Evolutionary conservation across 2,797 vertebrate genomes (phyloP).

Genomic region (Myotis pilosus): DNA sequence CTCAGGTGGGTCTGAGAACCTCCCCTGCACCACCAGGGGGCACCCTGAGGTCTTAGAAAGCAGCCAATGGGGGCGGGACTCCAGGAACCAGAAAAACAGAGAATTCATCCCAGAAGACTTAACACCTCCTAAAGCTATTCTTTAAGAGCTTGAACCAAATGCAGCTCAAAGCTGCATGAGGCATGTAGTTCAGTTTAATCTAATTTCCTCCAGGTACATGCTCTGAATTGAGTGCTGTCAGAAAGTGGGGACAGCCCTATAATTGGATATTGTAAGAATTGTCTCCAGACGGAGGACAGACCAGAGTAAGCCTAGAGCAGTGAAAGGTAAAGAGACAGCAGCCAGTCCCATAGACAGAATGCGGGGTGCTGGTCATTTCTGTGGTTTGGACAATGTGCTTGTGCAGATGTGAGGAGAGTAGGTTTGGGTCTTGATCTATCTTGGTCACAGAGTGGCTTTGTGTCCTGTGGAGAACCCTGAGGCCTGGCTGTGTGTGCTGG

Average conservation of each 20-base stretch:
- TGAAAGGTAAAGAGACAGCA: rapidly evolving
- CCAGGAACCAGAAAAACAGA: neutral
- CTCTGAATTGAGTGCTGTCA: neutral
- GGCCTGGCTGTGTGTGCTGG: neutral
- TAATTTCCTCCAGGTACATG: neutral
- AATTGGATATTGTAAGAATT: too few species aligned
- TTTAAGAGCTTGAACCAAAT: neutral
- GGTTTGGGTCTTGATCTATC: neutral
- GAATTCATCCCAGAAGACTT: neutral
- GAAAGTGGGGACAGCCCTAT: rapidly evolving
- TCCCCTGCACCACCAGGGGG: neutral
- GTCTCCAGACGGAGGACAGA: neutral
- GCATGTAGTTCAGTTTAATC: neutral
- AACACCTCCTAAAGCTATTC: rapidly evolving
- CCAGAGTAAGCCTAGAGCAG: rapidly evolving
- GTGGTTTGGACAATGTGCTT: neutral
- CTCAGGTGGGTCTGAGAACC: neutral
- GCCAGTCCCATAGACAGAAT: neutral
- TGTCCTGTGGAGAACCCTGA: neutral
- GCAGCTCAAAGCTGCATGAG: neutral
- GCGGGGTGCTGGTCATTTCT: neutral
- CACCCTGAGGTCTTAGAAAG: neutral
- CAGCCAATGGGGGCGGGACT: rapidly evolving
- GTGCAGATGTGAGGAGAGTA: rapidly evolving
- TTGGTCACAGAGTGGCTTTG: rapidly evolving